Evolutionary conservation across 2,888 invertebrate species (phyloP).

Genomic region (Callimorpha dominula): DNA sequence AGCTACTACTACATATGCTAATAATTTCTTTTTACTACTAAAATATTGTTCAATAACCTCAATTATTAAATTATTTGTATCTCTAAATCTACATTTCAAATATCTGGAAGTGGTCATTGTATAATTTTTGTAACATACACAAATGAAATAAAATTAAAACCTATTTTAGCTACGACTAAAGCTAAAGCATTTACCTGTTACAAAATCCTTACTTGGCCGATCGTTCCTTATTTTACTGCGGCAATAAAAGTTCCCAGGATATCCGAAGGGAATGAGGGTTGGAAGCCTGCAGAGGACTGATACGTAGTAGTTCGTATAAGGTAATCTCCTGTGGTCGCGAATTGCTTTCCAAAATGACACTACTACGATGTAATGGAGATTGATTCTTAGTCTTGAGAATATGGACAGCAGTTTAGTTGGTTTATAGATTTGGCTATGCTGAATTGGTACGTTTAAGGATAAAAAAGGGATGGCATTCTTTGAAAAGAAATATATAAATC

Average conservation of each 20-base stretch:
- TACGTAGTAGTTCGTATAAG: slow-evolving; percentile 61
- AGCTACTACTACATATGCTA: no score
- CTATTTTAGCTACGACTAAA: slow-evolving; percentile 18
- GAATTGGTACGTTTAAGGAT: slow-evolving; percentile 9
- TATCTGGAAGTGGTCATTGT: background rate
- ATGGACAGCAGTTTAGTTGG: slow-evolving; percentile 20
- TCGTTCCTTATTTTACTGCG: slow-evolving; percentile 64
- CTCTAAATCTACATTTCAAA: background rate
- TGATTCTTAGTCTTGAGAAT: slow-evolving; percentile 47
- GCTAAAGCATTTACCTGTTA: slow-evolving; percentile 44
- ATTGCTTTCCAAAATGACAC: slow-evolving; percentile 58
- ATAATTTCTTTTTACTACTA: no score
- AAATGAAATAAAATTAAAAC: slow-evolving; percentile 42
- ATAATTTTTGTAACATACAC: slow-evolving; percentile 10
- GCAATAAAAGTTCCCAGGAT: slow-evolving; percentile 66
- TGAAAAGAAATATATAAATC: background rate
- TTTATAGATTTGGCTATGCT: slow-evolving; percentile 34
- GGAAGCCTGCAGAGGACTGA: slow-evolving; percentile 60
- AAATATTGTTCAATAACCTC: background rate
- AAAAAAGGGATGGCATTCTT: background rate
- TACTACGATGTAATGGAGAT: slow-evolving; percentile 52
- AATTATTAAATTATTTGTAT: background rate
- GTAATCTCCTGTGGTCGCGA: slow-evolving; percentile 61
- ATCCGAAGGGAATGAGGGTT: slow-evolving; percentile 58
- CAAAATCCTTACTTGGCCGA: slow-evolving; percentile 47